Conservation (phyloP, 2,888 invertebrate genomes). For the Drosophila phalerata region DNA sequence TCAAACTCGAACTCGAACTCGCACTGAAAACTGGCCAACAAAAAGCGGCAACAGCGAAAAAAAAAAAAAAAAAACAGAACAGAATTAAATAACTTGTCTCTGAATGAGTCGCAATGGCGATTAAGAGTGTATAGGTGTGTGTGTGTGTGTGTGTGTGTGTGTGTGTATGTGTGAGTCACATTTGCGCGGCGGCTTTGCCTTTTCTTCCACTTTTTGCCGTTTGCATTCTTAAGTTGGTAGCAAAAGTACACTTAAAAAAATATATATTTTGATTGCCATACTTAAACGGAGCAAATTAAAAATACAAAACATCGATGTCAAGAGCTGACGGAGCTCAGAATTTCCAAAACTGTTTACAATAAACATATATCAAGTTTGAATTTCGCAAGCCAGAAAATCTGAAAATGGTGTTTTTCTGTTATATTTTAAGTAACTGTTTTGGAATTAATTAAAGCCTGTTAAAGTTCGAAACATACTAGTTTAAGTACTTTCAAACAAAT, state of each 20-base stretch:
- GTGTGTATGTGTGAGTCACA: constrained; percentile 31
- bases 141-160: constrained; percentile 21
- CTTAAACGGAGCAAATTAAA: too few species aligned
- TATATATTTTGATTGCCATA: too few species aligned
- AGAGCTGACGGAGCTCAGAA: too few species aligned
- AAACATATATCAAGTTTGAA: too few species aligned
- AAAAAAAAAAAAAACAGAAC: constrained; percentile 1
- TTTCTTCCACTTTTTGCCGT: constrained; percentile 8
- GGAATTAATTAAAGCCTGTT: too few species aligned
- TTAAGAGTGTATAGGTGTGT: neutral
- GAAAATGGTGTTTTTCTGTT: too few species aligned
- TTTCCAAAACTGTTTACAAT: too few species aligned
- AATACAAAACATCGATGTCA: too few species aligned
- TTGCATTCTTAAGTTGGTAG: constrained; percentile 65
- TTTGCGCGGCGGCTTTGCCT: constrained; percentile 50
- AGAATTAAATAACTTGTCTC: constrained; percentile 34
- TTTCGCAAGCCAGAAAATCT: too few species aligned
- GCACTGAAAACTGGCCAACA: constrained; percentile 14
- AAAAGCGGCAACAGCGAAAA: neutral
- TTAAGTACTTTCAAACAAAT: too few species aligned
- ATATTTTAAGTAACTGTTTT: too few species aligned
- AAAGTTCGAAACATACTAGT: too few species aligned
- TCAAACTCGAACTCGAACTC: constrained; percentile 15
- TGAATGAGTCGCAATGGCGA: constrained; percentile 43
- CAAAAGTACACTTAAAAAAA: neutral